Evolutionary conservation across 64 coral and sea anemone genomes (phyloP), one percentile per base, ranked within the genome.

Genomic region (Stichodactyla helianthus): DNA sequence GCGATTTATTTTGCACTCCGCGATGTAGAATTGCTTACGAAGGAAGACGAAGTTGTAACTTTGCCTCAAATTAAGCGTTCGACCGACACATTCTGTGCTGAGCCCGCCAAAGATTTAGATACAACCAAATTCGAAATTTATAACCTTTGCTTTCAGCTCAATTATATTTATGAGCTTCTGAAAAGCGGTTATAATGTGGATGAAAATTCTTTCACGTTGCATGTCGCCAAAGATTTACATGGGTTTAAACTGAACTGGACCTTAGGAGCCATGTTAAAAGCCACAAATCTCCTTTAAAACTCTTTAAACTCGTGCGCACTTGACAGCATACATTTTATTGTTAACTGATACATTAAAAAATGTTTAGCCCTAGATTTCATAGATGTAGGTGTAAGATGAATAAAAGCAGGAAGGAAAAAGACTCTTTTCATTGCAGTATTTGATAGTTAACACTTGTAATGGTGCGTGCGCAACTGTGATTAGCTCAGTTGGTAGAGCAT

Each of bases 91-190:
- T 54, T 81, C 26, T 81, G 78, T 14, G 18, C 44, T 17, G 7
- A 81, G 19, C 52, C 78, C 19, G 44, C 78, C 2, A 51, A 81
- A 22, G 44, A 51, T 20, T 12, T 81, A 81, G 78, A 81, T 15
- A 81, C 78, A 15, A 81, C 14, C 18, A 52, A 13, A 20, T 81
- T 52, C 17, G 50, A 81, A 81, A 15, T 81, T 6, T 51, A 81
- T 7, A 16, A 12, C 52, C 78, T 81, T 54, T 81, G 78, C 50
- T 81, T 81, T 20, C 44, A 54, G 19, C 50, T 54, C 5, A 81
- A 81, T 54, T 81, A 81, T 53, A 51, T 81, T 54, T 81, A 81
- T 10, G 78, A 81, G 78, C 78, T 81, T 53, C 7, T 81, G 15
- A 81, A 81, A 31, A 50, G 52, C 10, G 78, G 78, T 2, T 81